phyloP scores from a whole-genome alignment of 2,797 vertebrate species.

The Enteromius unitaeniatus region DNA sequence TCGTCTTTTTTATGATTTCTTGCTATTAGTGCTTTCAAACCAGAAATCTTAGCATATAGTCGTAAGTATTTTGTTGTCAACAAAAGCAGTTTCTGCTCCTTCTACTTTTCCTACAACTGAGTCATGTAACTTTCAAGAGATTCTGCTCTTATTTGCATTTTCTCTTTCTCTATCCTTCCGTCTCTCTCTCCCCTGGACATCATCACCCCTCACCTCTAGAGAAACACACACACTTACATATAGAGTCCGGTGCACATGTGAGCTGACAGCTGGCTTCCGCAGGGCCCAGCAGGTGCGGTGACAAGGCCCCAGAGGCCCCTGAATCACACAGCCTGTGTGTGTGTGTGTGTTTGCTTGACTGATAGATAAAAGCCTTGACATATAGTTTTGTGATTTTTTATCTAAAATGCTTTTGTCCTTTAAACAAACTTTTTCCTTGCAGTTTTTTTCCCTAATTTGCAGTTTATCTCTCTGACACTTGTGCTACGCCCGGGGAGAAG shows the following conservation, averaged over 20 bases:
- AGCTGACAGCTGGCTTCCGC: constrained; percentile 83
- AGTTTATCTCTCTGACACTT: constrained; percentile 7
- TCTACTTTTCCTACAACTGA: not conserved
- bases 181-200: constrained; percentile 42
- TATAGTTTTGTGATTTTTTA: constrained; percentile 66
- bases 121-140: constrained; percentile 44
- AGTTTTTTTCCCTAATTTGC: not conserved
- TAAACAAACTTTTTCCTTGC: constrained; percentile 71
- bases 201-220: constrained; percentile 37
- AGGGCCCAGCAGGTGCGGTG: constrained; percentile 80
- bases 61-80: not conserved
- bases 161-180: constrained; percentile 17
- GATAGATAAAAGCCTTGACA: constrained; percentile 77
- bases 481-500: not conserved
- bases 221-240: constrained; percentile 62
- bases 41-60: not conserved
- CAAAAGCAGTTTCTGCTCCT: not conserved
- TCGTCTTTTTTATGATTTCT: not conserved
- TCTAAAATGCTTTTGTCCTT: constrained; percentile 72
- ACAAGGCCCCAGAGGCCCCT: constrained; percentile 76
- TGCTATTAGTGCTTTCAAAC: not conserved
- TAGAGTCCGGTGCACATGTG: constrained; percentile 69
- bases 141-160: constrained; percentile 64
- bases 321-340: constrained; percentile 75
- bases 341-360: constrained; percentile 69